Evolutionary conservation across 2,113 vertebrate genomes (phyloP), one percentile per base, ranked within the genome.

Genomic region (Alaudala cheleensis): DNA sequence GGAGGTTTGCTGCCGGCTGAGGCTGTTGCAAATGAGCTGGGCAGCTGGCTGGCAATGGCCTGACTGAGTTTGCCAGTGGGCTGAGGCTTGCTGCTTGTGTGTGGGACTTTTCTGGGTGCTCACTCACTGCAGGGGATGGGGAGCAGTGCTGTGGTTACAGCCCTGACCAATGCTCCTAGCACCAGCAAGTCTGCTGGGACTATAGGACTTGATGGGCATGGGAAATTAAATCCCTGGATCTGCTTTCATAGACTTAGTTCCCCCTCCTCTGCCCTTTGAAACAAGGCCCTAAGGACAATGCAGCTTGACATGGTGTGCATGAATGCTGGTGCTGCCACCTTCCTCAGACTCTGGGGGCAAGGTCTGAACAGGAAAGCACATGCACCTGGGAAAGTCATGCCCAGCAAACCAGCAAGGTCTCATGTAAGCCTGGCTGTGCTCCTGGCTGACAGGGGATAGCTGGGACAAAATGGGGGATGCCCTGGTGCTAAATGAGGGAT

Each of bases 331-430:
- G 6, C 28, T 2, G 6, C 25, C 40, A 25, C 11, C 16, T 56
- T 29, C 25, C 45, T 65, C 39, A 45, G 14, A 22, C 25, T 44
- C 3, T 1, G 4, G 29, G 8, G 11, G 19, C 14, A 76, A 45
- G 5, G 14, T 39, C 70, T 77, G 54, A 37, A 29, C 10, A 28
- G 42, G 39, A 60, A 51, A 60, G 31, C 26, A 90, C 12, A 2
- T 0, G 0, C 0, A 4, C 40, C 12, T 0, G 3, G 33, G 49
- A 14, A 24, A 1, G 6, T 14, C 40, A 34, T n/a, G 17, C 34
- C 17, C 39, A 39, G 31, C 24, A 84, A 74, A 58, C 12, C 39
- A 71, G 33, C 22, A 47, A 71, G 13, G 14, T 73, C 23, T 49
- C 25, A 8, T 1, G 10, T 24, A 45, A 74, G 50, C 4, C 10